Evolutionary conservation across 2,888 invertebrate species (phyloP).

Genomic region (Napeogenes sylphis): DNA sequence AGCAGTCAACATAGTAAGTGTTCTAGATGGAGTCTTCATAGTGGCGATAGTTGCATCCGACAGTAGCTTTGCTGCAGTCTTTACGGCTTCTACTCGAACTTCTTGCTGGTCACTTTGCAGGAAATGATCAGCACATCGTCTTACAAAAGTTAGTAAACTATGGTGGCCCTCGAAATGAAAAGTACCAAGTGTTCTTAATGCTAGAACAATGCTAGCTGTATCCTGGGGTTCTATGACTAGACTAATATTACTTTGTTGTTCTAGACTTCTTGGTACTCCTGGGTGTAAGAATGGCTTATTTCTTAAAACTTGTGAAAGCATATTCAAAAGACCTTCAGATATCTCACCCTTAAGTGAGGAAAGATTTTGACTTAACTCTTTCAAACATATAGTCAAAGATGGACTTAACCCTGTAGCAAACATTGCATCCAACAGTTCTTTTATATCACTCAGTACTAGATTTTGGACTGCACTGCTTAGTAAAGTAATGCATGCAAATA

Average conservation of each 20-base stretch:
- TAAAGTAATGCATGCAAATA: constrained; percentile 95
- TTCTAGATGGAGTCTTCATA: constrained; percentile 83
- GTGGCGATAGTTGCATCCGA: constrained; percentile 86
- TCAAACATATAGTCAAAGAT: constrained; percentile 92
- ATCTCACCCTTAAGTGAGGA: constrained; percentile 93
- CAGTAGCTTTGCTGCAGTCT: constrained; percentile 93
- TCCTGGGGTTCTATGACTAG: constrained; percentile 81
- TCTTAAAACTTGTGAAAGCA: constrained; percentile 93
- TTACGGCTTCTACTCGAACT: constrained; percentile 93
- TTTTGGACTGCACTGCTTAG: constrained; percentile 91
- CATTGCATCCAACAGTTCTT: constrained; percentile 93
- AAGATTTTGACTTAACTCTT: constrained; percentile 92
- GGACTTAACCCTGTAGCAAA: constrained; percentile 93
- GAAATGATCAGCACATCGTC: constrained; percentile 94
- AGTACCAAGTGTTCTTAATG: constrained; percentile 93
- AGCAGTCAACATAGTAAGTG: constrained; percentile 88
- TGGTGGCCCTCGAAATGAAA: constrained; percentile 93
- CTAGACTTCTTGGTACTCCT: constrained; percentile 83
- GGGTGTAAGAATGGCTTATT: constrained; percentile 90
- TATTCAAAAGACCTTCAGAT: constrained; percentile 93
- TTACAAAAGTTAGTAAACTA: constrained; percentile 93
- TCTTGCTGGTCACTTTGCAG: constrained; percentile 94
- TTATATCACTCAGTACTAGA: constrained; percentile 86
- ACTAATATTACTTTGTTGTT: constrained; percentile 69
- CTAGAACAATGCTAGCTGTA: constrained; percentile 90